These are phyloP conservation scores for Drosophila kambysellisi DNA, from an alignment of 2,888 invertebrate genomes.

Conservation along the genomic window DNA sequence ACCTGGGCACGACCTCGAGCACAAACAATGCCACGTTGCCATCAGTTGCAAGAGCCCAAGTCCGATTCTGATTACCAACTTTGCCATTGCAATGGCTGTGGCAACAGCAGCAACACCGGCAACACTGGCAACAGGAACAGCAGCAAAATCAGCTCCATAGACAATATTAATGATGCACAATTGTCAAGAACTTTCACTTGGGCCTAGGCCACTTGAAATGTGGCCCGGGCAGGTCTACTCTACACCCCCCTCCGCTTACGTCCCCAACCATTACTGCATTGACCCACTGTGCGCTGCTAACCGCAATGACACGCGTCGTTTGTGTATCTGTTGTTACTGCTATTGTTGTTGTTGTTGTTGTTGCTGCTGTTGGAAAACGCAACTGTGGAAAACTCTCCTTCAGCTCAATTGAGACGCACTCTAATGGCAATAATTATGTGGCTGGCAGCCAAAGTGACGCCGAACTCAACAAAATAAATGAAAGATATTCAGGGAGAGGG, in stretches of 20 bases:
- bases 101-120: constrained; percentile 31
- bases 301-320: constrained; percentile 78
- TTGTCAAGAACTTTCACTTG: constrained; percentile 78
- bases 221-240: constrained; percentile 54
- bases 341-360: neutral
- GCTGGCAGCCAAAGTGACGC: constrained; percentile 51
- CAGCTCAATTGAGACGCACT: constrained; percentile 78
- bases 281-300: constrained; percentile 63
- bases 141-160: constrained; percentile 56
- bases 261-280: constrained; percentile 22
- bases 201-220: constrained; percentile 74
- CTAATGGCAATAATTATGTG: constrained; percentile 80
- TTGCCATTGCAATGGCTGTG: constrained; percentile 47
- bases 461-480: constrained; percentile 31
- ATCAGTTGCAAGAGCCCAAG: constrained; percentile 17
- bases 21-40: constrained; percentile 56
- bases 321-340: constrained; percentile 38
- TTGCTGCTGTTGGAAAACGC: constrained; percentile 5
- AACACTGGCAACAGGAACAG: constrained; percentile 13
- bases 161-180: constrained; percentile 78
- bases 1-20: constrained; percentile 52
- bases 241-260: neutral
- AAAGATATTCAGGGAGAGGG: constrained; percentile 3
- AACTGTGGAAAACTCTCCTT: constrained; percentile 45
- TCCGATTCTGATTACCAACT: constrained; percentile 60